Conservation (phyloP, 2,888 invertebrate genomes). For the Pantelozetes paolii region DNA sequence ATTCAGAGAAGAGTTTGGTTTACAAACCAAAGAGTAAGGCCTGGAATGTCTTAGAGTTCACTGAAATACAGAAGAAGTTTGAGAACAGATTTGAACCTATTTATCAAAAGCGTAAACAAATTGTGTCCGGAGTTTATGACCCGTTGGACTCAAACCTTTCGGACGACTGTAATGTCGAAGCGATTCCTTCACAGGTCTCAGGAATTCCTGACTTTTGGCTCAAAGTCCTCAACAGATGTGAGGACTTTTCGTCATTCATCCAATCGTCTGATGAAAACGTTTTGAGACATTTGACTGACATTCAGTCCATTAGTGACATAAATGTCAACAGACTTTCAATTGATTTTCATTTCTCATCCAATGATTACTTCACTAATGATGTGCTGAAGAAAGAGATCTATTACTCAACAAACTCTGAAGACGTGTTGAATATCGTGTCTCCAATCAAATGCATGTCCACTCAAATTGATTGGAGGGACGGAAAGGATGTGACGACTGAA, state of each 20-base stretch:
- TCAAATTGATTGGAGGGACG: not conserved
- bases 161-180: not conserved
- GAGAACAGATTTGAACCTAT: not conserved
- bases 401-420: not conserved
- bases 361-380: not conserved
- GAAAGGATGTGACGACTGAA: not conserved
- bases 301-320: not conserved
- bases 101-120: not conserved
- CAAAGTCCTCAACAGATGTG: not conserved
- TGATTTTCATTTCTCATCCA: not conserved
- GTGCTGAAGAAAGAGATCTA: not conserved
- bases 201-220: conserved; percentile 10
- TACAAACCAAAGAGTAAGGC: too few species aligned
- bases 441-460: not conserved
- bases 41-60: not conserved
- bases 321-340: not conserved
- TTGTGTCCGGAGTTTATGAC: not conserved
- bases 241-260: not conserved
- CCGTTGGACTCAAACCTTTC: not conserved
- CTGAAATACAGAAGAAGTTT: not conserved
- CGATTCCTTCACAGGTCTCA: not conserved
- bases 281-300: not conserved
- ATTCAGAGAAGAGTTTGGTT: not conserved
- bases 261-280: not conserved
- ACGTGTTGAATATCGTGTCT: not conserved